These are phyloP conservation scores for Eupithecia subumbrata DNA, from an alignment of 2,888 invertebrate species.

Conservation along the genomic window DNA sequence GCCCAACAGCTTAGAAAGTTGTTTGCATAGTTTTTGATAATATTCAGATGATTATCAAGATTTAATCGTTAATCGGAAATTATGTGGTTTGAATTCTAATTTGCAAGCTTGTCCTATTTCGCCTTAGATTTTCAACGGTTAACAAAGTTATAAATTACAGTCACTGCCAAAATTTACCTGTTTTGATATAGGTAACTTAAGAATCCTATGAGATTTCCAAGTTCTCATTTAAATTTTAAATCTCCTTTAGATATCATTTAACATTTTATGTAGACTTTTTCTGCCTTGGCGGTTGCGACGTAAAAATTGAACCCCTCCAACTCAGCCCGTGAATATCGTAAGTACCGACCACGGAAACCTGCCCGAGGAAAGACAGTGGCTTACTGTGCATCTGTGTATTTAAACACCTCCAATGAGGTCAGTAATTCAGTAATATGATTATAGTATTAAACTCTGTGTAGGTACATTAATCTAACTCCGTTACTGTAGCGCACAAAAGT, in stretches of 20 bases:
- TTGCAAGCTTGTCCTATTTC: neutral
- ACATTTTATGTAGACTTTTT: neutral
- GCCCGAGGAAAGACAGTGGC: too few relatives aligned
- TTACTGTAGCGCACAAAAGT: too few relatives aligned
- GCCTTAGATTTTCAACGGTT: neutral
- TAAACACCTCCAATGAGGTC: too few relatives aligned
- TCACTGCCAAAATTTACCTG: neutral
- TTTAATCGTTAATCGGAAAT: conserved; percentile 15
- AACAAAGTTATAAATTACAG: neutral
- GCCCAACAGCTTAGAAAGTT: conserved; percentile 21
- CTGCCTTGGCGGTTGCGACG: too few relatives aligned
- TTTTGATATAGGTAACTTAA: neutral
- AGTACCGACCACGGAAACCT: too few relatives aligned
- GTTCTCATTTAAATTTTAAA: neutral
- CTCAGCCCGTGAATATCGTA: too few relatives aligned
- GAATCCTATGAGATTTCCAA: neutral
- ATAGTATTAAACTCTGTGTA: too few relatives aligned
- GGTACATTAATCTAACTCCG: too few relatives aligned
- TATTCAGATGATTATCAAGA: conserved; percentile 6
- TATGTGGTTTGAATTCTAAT: conserved; percentile 21
- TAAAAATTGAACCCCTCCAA: too few relatives aligned
- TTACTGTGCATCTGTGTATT: too few relatives aligned
- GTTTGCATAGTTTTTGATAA: conserved; percentile 20
- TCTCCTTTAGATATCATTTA: neutral
- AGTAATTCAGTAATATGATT: too few relatives aligned